Evolutionary conservation across 2,888 invertebrate species (phyloP).

Genomic region (Cryptophagus acutangulus): DNA sequence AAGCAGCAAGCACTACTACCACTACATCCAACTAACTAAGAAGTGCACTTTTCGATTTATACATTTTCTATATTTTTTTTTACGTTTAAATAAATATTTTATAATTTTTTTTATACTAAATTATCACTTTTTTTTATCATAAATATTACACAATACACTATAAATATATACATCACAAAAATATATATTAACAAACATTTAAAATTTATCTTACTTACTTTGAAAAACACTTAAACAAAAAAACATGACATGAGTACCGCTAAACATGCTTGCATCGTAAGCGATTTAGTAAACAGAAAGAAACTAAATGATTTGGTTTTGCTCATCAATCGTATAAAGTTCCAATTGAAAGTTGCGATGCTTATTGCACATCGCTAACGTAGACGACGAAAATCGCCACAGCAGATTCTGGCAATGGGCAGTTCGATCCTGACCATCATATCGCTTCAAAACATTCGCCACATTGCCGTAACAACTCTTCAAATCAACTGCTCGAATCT

Average conservation of each 20-base stretch:
- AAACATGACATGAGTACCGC: too few species aligned
- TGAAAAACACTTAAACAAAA: too few species aligned
- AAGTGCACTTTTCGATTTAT: neutral
- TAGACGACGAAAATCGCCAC: constrained; percentile 72
- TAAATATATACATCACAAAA: too few species aligned
- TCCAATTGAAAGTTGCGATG: constrained; percentile 19
- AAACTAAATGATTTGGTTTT: constrained; percentile 5
- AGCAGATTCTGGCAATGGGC: constrained; percentile 68
- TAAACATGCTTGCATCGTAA: too few species aligned
- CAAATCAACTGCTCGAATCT: constrained; percentile 56
- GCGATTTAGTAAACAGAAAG: too few species aligned
- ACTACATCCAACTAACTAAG: neutral
- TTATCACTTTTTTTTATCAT: too few species aligned
- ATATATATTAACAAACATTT: too few species aligned
- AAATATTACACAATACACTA: too few species aligned
- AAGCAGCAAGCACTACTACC: neutral
- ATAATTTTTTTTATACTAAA: too few species aligned
- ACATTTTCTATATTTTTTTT: neutral
- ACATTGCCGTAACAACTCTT: constrained; percentile 59
- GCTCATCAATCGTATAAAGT: constrained; percentile 27
- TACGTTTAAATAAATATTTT: neutral
- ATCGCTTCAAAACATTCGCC: constrained; percentile 61
- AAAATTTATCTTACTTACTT: too few species aligned
- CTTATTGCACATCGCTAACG: constrained; percentile 44
- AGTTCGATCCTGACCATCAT: constrained; percentile 66